These are phyloP conservation scores for Drosophila nr. perissopoda DNA, from an alignment of 2,888 invertebrate species.

Conservation along the genomic window DNA sequence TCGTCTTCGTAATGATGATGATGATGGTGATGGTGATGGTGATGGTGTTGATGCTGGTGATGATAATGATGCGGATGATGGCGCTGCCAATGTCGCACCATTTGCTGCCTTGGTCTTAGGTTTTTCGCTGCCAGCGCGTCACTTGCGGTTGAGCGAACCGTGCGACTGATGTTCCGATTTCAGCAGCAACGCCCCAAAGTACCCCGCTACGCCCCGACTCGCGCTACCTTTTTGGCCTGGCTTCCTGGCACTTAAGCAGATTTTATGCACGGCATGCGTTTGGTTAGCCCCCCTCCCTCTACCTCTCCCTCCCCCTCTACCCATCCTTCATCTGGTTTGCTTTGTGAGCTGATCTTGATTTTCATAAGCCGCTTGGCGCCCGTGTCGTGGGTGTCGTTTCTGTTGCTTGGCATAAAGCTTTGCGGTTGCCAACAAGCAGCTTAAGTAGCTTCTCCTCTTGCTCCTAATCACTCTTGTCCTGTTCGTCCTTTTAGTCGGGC, in stretches of 20 bases:
- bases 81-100: slow-evolving; percentile 27
- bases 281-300: neutral
- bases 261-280: slow-evolving; percentile 55
- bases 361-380: slow-evolving; percentile 58
- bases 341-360: slow-evolving; percentile 60
- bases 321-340: neutral
- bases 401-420: slow-evolving; percentile 48
- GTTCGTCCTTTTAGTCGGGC: neutral
- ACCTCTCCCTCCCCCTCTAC: no score
- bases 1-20: slow-evolving; percentile 13
- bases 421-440: slow-evolving; percentile 54
- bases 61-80: slow-evolving; percentile 8
- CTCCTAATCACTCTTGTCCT: neutral
- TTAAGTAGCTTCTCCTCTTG: slow-evolving; percentile 44
- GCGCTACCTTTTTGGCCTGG: slow-evolving; percentile 8
- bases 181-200: neutral
- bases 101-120: slow-evolving; percentile 4
- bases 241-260: slow-evolving; percentile 58
- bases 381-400: slow-evolving; percentile 22
- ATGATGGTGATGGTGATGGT: slow-evolving; percentile 5
- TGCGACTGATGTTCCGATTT: slow-evolving; percentile 8
- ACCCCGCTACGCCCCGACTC: no score
- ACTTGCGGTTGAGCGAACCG: slow-evolving; percentile 29
- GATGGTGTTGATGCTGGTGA: slow-evolving; percentile 14
- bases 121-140: slow-evolving; percentile 3